These are phyloP conservation scores for Chromoteleia sp. DNA, from an alignment of 2,888 invertebrate genomes.

Conservation along the genomic window DNA sequence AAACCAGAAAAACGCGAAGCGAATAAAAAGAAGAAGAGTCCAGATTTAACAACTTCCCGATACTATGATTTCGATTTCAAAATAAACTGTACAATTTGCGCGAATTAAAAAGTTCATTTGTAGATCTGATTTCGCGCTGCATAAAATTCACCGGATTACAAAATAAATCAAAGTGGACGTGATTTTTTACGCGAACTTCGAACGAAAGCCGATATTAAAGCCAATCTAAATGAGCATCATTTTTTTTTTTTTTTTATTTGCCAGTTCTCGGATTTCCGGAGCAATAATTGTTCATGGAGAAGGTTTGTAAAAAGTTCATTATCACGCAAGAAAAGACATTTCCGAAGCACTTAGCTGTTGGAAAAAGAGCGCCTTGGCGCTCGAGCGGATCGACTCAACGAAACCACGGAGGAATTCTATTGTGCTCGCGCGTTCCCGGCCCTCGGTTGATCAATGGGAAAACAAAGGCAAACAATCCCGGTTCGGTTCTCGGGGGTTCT, in stretches of 20 bases:
- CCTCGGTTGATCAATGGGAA: conserved; percentile 58
- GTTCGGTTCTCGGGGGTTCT: conserved; percentile 37
- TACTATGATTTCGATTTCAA: not conserved
- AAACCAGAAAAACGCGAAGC: conserved; percentile 16
- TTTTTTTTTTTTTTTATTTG: no score
- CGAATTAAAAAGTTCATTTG: conserved; percentile 5
- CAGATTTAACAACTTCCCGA: not conserved
- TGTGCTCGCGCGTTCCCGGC: conserved; percentile 48
- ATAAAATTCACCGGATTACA: not conserved
- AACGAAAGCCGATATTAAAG: no score
- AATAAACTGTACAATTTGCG: no score
- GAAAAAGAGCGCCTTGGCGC: conserved; percentile 27
- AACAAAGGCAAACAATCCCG: conserved; percentile 63
- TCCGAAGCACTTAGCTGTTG: conserved; percentile 22
- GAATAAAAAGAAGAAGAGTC: no score
- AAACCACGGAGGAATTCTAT: conserved; percentile 65
- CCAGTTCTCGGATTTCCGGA: conserved; percentile 1
- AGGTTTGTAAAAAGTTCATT: conserved; percentile 48
- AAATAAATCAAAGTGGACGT: conserved; percentile 9
- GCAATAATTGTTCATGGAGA: conserved; percentile 36
- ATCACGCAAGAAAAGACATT: conserved; percentile 55
- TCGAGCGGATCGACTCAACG: conserved; percentile 56
- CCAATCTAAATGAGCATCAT: no score
- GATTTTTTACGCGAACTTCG: no score
- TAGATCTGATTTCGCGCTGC: no score